Evolutionary conservation across 2,888 invertebrate species (phyloP).

Genomic region (Scaptomyza cyrtandrae): DNA sequence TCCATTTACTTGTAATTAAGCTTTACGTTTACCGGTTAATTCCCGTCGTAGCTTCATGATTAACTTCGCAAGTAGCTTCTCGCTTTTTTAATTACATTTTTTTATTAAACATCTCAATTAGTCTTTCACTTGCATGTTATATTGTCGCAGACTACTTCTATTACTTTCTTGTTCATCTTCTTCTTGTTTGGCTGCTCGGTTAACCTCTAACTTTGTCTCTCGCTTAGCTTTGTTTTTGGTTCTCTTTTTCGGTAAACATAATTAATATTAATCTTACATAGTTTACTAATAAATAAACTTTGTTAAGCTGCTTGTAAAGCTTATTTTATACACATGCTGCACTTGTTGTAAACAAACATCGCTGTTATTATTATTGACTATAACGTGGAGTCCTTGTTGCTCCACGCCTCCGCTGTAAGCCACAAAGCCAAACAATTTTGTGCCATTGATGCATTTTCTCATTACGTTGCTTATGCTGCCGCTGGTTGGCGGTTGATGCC

Average conservation of each 20-base stretch:
- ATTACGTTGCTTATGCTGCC: conserved; percentile 51
- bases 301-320: neutral
- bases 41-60: neutral
- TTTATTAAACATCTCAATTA: conserved; percentile 7
- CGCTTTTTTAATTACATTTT: conserved; percentile 4
- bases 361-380: conserved; percentile 40
- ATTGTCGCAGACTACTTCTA: neutral
- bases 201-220: neutral
- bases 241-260: neutral
- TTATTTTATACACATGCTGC: conserved; percentile 26
- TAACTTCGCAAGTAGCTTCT: neutral
- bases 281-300: no score
- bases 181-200: neutral
- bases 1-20: conserved; percentile 1
- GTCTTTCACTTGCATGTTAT: neutral
- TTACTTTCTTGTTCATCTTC: neutral
- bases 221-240: neutral
- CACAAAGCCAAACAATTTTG: conserved; percentile 45
- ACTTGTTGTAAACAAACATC: conserved; percentile 6
- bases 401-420: conserved; percentile 6
- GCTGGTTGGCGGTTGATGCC: conserved; percentile 47
- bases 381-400: conserved; percentile 15
- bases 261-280: neutral
- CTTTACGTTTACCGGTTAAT: neutral
- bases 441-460: conserved; percentile 66